Conservation (phyloP, 2,113 vertebrate species). For the Dendrocopos noguchii region DNA sequence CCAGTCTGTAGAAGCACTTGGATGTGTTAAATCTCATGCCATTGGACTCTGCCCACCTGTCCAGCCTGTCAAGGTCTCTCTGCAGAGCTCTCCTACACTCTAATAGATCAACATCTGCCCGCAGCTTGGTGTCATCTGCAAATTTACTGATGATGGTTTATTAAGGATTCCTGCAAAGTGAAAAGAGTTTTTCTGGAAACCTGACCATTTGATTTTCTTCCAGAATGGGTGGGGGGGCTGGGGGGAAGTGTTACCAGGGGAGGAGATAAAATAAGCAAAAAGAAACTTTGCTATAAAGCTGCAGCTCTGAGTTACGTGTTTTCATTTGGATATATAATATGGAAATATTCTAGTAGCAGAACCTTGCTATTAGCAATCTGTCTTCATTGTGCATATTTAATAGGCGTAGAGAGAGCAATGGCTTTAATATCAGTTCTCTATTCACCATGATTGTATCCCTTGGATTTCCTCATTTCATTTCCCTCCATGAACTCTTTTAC, state of each 20-base stretch:
- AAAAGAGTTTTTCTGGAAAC: background rate
- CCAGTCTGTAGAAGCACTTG: too few species aligned
- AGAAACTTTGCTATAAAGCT: background rate
- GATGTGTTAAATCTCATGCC: too few species aligned
- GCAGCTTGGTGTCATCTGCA: too few species aligned
- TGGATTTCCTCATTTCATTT: conserved; percentile 13
- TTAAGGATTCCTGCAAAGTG: background rate
- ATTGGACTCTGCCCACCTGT: too few species aligned
- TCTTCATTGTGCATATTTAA: conserved; percentile 17
- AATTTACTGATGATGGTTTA: background rate
- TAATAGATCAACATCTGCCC: too few species aligned
- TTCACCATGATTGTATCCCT: background rate
- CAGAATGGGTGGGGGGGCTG: too few species aligned
- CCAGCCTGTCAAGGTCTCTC: too few species aligned
- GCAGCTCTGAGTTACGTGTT: background rate
- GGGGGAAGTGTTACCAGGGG: background rate
- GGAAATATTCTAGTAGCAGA: background rate
- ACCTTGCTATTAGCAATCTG: background rate
- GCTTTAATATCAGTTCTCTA: background rate
- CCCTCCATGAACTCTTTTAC: background rate
- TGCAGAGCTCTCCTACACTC: too few species aligned
- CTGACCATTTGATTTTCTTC: background rate
- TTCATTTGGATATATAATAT: background rate
- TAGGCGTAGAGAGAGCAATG: background rate
- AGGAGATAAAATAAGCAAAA: background rate